Conservation (phyloP, 2,113 vertebrate species). For the Pyrgilauda ruficollis region DNA sequence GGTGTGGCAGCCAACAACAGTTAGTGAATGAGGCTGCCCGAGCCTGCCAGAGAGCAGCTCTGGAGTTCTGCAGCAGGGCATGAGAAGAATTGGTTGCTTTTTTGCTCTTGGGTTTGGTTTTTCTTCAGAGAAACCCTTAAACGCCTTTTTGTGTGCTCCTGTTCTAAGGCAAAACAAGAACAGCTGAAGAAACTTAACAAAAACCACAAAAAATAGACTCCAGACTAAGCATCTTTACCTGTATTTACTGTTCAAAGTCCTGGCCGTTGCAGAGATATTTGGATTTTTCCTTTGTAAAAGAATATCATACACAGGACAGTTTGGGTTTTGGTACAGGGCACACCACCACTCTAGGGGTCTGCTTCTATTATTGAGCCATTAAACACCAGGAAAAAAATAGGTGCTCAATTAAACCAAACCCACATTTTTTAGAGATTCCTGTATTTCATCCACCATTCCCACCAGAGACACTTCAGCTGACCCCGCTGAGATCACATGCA, state of each 20-base stretch:
- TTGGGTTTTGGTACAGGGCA: neutral
- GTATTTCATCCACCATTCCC: neutral
- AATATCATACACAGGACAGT: neutral
- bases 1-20: neutral
- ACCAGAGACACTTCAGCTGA: neutral
- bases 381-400: neutral
- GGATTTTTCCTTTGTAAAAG: neutral
- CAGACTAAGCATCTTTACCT: neutral
- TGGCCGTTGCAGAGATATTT: neutral
- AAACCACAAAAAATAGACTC: neutral
- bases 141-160: neutral
- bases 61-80: neutral
- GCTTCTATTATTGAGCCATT: neutral
- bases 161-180: neutral
- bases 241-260: neutral
- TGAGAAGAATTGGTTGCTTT: too few relatives aligned
- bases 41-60: neutral
- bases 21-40: neutral
- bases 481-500: accelerated
- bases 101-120: neutral
- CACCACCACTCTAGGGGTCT: neutral
- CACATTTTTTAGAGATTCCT: neutral
- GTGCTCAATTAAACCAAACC: neutral
- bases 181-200: neutral
- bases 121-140: neutral